Conservation (phyloP, 1,140 invertebrate species). For the Zaprionus camerounensis region DNA sequence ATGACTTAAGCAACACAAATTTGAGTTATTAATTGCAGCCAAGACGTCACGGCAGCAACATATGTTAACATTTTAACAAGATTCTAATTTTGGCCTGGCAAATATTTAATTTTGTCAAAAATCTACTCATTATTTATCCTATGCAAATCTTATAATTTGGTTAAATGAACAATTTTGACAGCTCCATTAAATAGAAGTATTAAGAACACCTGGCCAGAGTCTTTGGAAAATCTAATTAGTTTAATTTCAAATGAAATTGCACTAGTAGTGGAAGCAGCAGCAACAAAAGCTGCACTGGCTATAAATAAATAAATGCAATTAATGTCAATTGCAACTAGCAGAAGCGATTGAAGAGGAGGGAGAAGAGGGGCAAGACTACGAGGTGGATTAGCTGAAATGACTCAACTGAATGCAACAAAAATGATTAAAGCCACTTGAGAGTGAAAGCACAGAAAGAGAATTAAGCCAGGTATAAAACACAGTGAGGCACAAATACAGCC, state of each 20-base stretch:
- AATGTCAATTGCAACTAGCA: slow-evolving; percentile 64
- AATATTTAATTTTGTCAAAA: not conserved
- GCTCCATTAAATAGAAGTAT: slow-evolving; percentile 7
- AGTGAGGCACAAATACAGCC: slow-evolving; percentile 14
- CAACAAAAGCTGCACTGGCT: slow-evolving; percentile 27
- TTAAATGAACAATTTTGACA: slow-evolving; percentile 25
- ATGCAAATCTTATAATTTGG: slow-evolving; percentile 15
- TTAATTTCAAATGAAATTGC: slow-evolving; percentile 69
- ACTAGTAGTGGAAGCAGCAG: slow-evolving; percentile 23
- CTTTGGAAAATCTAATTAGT: slow-evolving; percentile 64
- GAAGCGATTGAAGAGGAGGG: not conserved
- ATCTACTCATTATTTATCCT: not conserved
- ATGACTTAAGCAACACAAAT: not conserved
- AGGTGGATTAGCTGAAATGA: slow-evolving; percentile 48
- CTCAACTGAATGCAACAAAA: slow-evolving; percentile 75
- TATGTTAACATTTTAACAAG: not conserved
- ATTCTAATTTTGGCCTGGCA: not conserved
- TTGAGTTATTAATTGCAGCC: not conserved
- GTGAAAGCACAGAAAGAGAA: slow-evolving; percentile 20
- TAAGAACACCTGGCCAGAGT: slow-evolving; percentile 16
- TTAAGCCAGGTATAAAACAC: slow-evolving; percentile 12
- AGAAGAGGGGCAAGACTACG: slow-evolving; percentile 8
- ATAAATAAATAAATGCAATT: slow-evolving; percentile 80
- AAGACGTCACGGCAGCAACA: not conserved
- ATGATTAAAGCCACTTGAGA: slow-evolving; percentile 75